phyloP scores from a whole-genome alignment of 2,888 invertebrate genomes.

The Formica aserva region DNA sequence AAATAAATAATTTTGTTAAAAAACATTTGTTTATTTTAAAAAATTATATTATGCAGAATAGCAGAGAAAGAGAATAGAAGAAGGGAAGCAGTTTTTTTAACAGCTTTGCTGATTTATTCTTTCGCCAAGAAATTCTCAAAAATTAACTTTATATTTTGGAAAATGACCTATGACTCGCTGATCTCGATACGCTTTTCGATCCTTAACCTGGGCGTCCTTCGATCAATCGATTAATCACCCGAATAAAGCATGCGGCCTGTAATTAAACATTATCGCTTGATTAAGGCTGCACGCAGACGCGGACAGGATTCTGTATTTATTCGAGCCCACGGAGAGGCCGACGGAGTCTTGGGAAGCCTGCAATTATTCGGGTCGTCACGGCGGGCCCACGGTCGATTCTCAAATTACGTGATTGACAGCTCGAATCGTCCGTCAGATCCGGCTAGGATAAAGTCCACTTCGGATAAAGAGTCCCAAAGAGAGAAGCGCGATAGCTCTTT shows the following conservation, averaged over 20 bases:
- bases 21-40: not conserved
- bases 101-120: not conserved
- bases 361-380: constrained; percentile 68
- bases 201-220: constrained; percentile 43
- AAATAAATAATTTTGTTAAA: not conserved
- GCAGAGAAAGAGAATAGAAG: not conserved
- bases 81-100: not conserved
- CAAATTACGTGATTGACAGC: constrained; percentile 75
- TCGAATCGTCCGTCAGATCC: constrained; percentile 58
- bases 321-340: constrained; percentile 52
- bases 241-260: constrained; percentile 63
- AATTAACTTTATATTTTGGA: not conserved
- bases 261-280: constrained; percentile 76
- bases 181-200: constrained; percentile 15
- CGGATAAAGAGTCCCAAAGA: constrained; percentile 12
- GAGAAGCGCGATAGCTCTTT: constrained; percentile 32
- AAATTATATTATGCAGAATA: not conserved
- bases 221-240: constrained; percentile 71
- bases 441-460: constrained; percentile 35
- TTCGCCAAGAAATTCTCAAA: not conserved
- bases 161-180: constrained; percentile 4
- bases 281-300: constrained; percentile 68
- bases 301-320: constrained; percentile 72
- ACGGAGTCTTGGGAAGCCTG: constrained; percentile 60
- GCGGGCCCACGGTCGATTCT: constrained; percentile 62